phyloP scores from a whole-genome alignment of 1,140 invertebrate species.

The Lepidurus couesii region DNA sequence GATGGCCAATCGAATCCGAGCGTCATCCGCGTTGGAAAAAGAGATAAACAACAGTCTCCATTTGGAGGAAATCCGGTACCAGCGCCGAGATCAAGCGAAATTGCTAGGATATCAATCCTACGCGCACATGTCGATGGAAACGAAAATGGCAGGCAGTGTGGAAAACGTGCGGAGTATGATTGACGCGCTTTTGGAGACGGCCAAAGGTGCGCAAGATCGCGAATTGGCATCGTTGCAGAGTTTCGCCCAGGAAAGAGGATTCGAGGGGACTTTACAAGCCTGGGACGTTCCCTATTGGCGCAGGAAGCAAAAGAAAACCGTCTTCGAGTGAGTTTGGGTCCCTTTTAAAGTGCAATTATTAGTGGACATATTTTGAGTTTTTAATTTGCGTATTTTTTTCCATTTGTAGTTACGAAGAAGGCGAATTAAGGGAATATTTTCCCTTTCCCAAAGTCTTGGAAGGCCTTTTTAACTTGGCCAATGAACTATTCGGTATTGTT shows the following conservation, averaged over 20 bases:
- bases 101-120: slow-evolving; percentile 71
- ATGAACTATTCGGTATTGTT: slow-evolving; percentile 72
- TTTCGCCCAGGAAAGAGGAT: slow-evolving; percentile 70
- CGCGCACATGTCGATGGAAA: slow-evolving; percentile 83
- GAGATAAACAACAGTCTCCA: slow-evolving; percentile 63
- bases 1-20: slow-evolving; percentile 64
- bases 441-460: slow-evolving; percentile 68
- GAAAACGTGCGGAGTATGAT: slow-evolving; percentile 69
- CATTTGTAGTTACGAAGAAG: slow-evolving; percentile 25
- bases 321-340: slow-evolving; percentile 51
- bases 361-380: neutral
- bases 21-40: slow-evolving; percentile 58
- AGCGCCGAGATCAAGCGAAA: slow-evolving; percentile 61
- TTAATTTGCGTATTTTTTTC: slow-evolving; percentile 29
- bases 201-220: slow-evolving; percentile 57
- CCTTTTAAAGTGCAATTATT: neutral
- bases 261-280: slow-evolving; percentile 59
- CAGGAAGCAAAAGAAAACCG: slow-evolving; percentile 53
- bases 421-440: slow-evolving; percentile 72
- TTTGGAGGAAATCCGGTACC: slow-evolving; percentile 67
- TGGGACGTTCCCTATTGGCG: slow-evolving; percentile 87
- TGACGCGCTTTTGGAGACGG: slow-evolving; percentile 52
- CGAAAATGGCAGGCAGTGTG: slow-evolving; percentile 84
- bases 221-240: slow-evolving; percentile 66
- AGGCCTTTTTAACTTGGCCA: slow-evolving; percentile 66